A percentile compares a stretch with the other conserved stretches of the same genome.
Conservation (phyloP, 23 tunicate species). For the Corella eumyota region DNA sequence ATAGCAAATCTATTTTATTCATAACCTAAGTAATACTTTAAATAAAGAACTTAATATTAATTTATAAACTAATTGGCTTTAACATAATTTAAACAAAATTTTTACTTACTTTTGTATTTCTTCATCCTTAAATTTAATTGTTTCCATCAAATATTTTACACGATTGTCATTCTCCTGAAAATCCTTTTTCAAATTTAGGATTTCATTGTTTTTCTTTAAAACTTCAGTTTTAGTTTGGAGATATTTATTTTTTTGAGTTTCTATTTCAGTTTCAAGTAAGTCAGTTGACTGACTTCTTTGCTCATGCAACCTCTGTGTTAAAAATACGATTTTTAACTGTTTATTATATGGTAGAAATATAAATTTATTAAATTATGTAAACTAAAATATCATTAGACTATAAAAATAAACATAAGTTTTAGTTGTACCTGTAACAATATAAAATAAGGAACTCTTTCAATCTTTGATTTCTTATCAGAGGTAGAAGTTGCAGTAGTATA, state of each 20-base stretch:
- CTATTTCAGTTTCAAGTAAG: constrained; percentile 18
- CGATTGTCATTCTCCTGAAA: not conserved
- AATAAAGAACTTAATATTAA: no score
- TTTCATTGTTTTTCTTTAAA: constrained; percentile 10
- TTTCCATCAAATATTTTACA: not conserved
- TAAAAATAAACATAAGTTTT: no score
- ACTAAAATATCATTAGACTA: no score
- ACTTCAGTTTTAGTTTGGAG: not conserved
- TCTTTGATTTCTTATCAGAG: not conserved
- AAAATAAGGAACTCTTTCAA: constrained; percentile 77
- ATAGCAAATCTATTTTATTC: not conserved
- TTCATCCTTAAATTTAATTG: constrained; percentile 7
- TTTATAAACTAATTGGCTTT: no score
- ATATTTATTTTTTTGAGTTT: constrained; percentile 10
- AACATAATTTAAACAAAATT: constrained; percentile 2
- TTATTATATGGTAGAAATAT: no score
- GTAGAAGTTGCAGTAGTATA: constrained; percentile 34
- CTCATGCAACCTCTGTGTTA: constrained; percentile 48
- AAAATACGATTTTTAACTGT: no score
- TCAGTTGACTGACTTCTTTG: constrained; percentile 53
- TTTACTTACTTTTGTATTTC: not conserved
- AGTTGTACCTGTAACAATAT: constrained; percentile 44
- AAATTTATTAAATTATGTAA: no score
- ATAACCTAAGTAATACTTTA: no score
- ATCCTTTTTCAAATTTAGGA: not conserved